These are phyloP conservation scores for Tiliacea aurago DNA, from an alignment of 2,888 invertebrate genomes.

Conservation along the genomic window DNA sequence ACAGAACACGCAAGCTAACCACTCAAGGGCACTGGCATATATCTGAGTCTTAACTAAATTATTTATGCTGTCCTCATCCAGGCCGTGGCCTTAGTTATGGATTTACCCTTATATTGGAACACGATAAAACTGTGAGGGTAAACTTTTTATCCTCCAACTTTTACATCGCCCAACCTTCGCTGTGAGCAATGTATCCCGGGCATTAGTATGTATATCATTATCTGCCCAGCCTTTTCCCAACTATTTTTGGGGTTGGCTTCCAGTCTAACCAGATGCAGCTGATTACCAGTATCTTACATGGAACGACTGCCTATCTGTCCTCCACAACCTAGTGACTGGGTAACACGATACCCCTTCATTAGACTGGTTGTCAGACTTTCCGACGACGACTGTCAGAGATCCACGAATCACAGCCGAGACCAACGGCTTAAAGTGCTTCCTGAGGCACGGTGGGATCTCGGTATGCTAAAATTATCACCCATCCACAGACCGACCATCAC, in stretches of 20 bases:
- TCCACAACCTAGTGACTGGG: not conserved
- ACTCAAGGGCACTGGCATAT: no score
- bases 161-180: slow-evolving; percentile 21
- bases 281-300: not conserved
- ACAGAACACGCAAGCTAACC: no score
- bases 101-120: slow-evolving; percentile 58
- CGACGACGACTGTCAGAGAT: not conserved
- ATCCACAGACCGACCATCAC: not conserved
- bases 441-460: not conserved
- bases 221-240: not conserved
- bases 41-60: slow-evolving; percentile 6
- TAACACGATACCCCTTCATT: not conserved
- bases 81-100: slow-evolving; percentile 9
- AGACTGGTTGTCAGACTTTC: not conserved
- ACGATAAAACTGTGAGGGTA: slow-evolving; percentile 67
- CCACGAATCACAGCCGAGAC: not conserved
- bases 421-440: no score
- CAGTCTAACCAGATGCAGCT: not conserved
- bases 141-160: slow-evolving; percentile 62
- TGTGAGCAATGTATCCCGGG: not conserved
- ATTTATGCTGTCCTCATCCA: slow-evolving; percentile 6
- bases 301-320: not conserved
- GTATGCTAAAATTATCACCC: not conserved
- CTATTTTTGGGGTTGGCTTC: not conserved
- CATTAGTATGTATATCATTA: not conserved